Base-by-base conservation (phyloP, 2,888 invertebrate genomes). In the Microctonus hyperodae region DNA sequence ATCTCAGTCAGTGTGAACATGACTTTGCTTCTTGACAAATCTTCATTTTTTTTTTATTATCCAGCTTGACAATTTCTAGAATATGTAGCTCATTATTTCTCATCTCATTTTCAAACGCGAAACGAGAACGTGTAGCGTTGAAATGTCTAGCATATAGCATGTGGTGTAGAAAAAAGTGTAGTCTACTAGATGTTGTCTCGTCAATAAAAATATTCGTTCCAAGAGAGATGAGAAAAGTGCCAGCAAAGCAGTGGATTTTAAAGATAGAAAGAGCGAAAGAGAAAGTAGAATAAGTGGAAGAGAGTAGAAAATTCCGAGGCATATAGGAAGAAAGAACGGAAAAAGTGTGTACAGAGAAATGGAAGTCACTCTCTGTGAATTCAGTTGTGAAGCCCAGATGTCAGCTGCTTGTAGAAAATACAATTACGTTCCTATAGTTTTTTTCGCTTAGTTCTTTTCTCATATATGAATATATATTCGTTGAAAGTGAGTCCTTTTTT, bases 341-440 rank as follows among this genome's bases (percentile, higher is more conserved):
- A 50, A 68, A 71, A 69, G 66, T 63, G 69, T 69, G 69, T 69
- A 70, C 71, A 66, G 65, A 57, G 35, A 57, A 40, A 53, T 51
- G 59, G 13, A 33, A 67, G 57, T 62, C 44, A 58, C 33, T 33
- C 44, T 22, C 58, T 63, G 53, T 63, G 59, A 67, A 64, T 67
- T 58, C 63, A 31, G 31, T 67, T 58, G 59, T 63, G 59, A 67
- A 53, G 62, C 25, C 51, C 50, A 37, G 37, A 70, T 70, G 72
- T 71, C 73, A 72, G 74, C 71, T 70, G 73, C 71, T n/a, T 58
- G 69, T 68, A 50, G 67, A 64, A 63, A 70, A 71, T 63, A 69
- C 70, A 67, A 69, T 71, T 72, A 69, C 63, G 69, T 67, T 72
- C 70, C 69, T 70, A 68, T 67, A 67, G 62, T 66, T 22, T 61